Base-by-base conservation (phyloP, 2,888 invertebrate genomes). In the Cosmia pyralina region DNA sequence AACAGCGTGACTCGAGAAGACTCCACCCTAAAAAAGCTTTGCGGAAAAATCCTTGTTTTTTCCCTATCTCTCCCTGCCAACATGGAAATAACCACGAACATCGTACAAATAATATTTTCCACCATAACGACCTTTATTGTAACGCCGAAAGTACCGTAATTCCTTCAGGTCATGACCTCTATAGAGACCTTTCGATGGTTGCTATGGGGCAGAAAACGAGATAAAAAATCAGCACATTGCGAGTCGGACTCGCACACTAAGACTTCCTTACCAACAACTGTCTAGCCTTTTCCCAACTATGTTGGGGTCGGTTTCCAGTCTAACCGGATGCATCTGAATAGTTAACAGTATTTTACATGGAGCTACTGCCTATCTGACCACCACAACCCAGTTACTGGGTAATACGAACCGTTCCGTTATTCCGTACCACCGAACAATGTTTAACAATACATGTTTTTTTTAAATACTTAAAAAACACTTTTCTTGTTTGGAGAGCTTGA, bases 141-240 rank as follows among this genome's bases (percentile, higher is more conserved):
- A 55, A 50, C 64, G 58, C 44, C 53, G 57, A 72, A 65, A 77
- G 66, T 58, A 68, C 58, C 55, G 60, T 70, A 76, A 83, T 75
- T 52, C 50, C 67, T 65, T 72, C 17, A 66, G 82, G 70, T 74
- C 71, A 44, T 74, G 84, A 84, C 81, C 85, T 72, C 59, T 83
- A n/a, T 52, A 48, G 17, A 41, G 55, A 5, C 57, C n/a, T 65
- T 57, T 68, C 19, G 17, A 59, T 72, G 57, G 60, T 57, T 38
- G 60, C 60, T n/a, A 68, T 4, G n/a, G 41, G 17, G 58, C 59
- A 55, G 15, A 69, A 80, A 67, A 65, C 15, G 55, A 75, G 22
- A 65, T 17, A 69, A 77, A 46, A 75, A 62, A 17, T 22, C 11
- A 2, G 11, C 62, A 11, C 22, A 62, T 4, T 8, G 50, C 8